Evolutionary conservation across 2,113 vertebrate species (phyloP), one percentile per base, ranked within the genome.

Genomic region (Macquaria ambigua): DNA sequence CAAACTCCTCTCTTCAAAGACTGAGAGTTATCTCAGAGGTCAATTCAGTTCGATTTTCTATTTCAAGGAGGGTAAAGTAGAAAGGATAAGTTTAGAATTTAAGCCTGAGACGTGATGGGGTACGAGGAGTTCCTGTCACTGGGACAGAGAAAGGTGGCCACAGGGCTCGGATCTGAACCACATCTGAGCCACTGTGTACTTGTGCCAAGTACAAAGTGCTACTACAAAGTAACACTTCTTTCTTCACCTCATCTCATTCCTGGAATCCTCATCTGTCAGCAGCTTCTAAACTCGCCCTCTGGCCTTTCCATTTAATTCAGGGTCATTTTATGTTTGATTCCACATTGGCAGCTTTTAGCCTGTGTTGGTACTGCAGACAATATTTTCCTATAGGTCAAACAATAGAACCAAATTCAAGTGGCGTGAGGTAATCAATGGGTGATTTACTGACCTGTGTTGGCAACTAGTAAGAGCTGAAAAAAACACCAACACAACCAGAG

Each of bases 1-100:
- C 66, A 39, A 89, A 72, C 64, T 66, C 70, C 20, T 59, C 37
- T 73, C 37, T 15, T 52, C 18, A 50, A 89, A 79, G 64, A 56
- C 80, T 37, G 66, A 63, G 41, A 56, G 41, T 59, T 68, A 62
- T 72, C 70, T 64, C 41, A 71, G 48, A 85, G 72, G 82, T 87
- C 80, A 72, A 1, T 67, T 46, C 39, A 39, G n/a, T 85, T 91
- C 20, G 80, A 93, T 90, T 87, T 93, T 90, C 84, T 91, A 89
- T 91, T 91, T 90, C 63, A 73, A 74, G 83, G 46, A 75, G 43
- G 14, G 46, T 21, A 59, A 62, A 69, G 23, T 41, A 59, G 25
- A 66, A 41, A 58, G 75, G 43, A 87, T 46, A 62, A 20, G 67
- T 87, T 81, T 79, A 48, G 73, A 81, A 59, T 83, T 79, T n/a